Base-by-base conservation (phyloP, 2,797 vertebrate genomes). In the Acropternis orthonyx region DNA sequence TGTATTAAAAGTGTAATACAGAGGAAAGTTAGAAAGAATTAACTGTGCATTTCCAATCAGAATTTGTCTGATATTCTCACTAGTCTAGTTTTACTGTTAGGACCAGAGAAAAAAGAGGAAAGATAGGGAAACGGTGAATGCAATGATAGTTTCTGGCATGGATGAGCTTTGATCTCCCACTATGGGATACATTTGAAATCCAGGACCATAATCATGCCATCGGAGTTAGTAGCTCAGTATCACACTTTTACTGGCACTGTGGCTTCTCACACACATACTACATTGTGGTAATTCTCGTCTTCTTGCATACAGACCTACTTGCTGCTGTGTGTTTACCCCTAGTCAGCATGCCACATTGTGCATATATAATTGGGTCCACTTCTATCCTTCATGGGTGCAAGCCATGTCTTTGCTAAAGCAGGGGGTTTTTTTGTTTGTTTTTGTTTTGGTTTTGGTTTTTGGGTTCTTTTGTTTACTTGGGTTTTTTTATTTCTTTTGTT, bases 191-290 rank as follows among this genome's bases (percentile, higher is more conserved):
- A 22, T 89, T 34, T 71, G 84, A 79, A 91, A 68, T 24, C 11
- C 4, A 2, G 43, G 26, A 34, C 48, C 11, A 5, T 69, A 36
- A 14, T 28, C 24, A 20, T 21, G 63, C 24, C 56, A 46, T 58
- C 5, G 26, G 49, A 88, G 39, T 48, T 21, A 55, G 34, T 37
- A 79, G 79, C 5, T 61, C 32, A 39, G 19, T n/a, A 46, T 32
- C 34, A 22, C 34, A 41, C 79, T 80, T 82, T 92, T 55, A 7
- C 27, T 68, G 27, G 20, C 30, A 21, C 9, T 14, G 10, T 56
- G 13, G 3, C 34, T 9, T 11, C 17, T 39, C 61, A 28, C n/a
- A 32, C 0, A 0, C 17, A 10, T 5, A 3, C 27, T 74, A 30
- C 34, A 14, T 6, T 62, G 44, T 34, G 54, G 58, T 68, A 54